Conservation (phyloP, 23 tunicate genomes). For the Trididemnum clinides region DNA sequence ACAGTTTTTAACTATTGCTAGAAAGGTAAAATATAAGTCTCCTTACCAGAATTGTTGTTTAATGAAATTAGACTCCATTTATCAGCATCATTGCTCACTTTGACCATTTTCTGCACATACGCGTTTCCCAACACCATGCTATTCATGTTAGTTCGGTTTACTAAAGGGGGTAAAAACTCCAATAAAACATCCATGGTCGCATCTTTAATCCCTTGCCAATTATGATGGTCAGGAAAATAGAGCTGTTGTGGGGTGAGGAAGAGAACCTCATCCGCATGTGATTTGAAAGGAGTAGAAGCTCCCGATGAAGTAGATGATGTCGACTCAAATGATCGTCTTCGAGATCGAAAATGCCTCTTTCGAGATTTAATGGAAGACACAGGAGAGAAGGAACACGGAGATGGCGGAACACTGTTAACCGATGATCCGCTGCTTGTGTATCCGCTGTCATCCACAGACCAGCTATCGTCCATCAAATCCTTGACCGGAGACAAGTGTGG, state of each 20-base stretch:
- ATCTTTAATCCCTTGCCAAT: conserved; percentile 91
- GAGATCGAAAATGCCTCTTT: conserved; percentile 35
- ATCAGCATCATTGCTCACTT: conserved; percentile 82
- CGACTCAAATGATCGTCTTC: conserved; percentile 81
- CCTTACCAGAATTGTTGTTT: conserved; percentile 91
- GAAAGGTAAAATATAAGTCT: too few species aligned
- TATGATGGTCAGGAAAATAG: neutral
- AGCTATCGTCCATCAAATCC: conserved; percentile 14
- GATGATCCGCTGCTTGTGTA: conserved; percentile 89
- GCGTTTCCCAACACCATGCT: conserved; percentile 81
- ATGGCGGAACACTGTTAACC: conserved; percentile 69
- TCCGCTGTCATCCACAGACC: conserved; percentile 67
- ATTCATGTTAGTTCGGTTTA: conserved; percentile 63
- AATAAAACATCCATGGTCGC: conserved; percentile 76
- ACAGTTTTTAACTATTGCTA: too few species aligned
- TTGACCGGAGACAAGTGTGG: neutral
- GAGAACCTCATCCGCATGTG: neutral
- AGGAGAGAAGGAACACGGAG: conserved; percentile 48
- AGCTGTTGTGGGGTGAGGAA: neutral
- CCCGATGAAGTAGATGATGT: conserved; percentile 50
- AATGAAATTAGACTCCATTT: conserved; percentile 95
- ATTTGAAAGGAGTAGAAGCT: neutral
- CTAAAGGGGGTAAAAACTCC: conserved; percentile 69
- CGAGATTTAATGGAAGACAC: neutral
- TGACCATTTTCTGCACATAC: conserved; percentile 96